phyloP scores from a whole-genome alignment of 2,888 invertebrate genomes.

The Halictus ligatus region DNA sequence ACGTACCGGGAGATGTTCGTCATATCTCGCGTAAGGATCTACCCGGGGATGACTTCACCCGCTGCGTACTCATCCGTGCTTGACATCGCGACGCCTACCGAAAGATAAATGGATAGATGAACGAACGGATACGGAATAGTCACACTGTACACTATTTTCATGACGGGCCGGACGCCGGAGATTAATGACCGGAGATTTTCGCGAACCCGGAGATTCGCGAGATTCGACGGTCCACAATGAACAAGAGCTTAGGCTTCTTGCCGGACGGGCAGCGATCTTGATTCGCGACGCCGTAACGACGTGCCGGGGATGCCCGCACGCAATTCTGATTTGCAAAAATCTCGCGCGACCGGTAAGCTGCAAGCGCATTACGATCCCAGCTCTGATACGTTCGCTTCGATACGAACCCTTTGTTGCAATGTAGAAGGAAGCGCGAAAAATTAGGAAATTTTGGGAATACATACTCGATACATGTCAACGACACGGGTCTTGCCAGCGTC shows the following conservation, averaged over 20 bases:
- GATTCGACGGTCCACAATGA: background rate
- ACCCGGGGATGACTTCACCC: conserved; percentile 65
- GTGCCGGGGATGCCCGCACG: background rate
- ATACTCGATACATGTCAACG: no score
- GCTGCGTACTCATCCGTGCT: conserved; percentile 67
- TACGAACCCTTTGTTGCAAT: no score
- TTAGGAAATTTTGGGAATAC: no score
- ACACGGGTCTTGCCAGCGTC: no score
- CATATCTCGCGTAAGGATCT: conserved; percentile 70
- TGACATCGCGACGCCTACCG: conserved; percentile 62
- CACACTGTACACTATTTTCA: conserved; percentile 43
- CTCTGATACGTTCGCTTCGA: background rate
- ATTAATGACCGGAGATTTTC: conserved; percentile 47
- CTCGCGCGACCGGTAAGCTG: background rate
- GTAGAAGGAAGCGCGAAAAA: no score
- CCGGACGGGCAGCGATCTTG: background rate
- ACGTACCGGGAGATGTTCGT: conserved; percentile 60
- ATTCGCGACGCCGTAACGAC: background rate
- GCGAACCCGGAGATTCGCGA: conserved; percentile 5
- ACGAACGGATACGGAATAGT: conserved; percentile 53
- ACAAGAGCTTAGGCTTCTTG: background rate
- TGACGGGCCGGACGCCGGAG: conserved; percentile 29
- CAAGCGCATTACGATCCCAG: background rate
- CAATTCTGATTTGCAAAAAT: background rate
- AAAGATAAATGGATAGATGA: conserved; percentile 66